Evolutionary conservation across 2,888 invertebrate genomes (phyloP).

Genomic region (Drosophila rellima): DNA sequence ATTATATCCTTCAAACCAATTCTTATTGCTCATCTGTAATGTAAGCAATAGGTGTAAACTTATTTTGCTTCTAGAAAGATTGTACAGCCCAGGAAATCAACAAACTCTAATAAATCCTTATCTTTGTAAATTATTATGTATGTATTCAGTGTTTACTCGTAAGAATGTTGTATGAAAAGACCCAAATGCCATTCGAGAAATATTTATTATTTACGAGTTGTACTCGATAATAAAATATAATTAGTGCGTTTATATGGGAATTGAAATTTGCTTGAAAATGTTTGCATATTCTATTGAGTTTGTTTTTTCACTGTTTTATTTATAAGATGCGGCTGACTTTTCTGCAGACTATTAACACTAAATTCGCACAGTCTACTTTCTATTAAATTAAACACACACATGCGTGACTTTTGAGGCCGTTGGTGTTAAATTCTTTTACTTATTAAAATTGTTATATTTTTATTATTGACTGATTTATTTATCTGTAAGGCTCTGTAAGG

Average conservation of each 20-base stretch:
- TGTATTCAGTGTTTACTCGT: background rate
- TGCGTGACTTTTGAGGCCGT: constrained; percentile 26
- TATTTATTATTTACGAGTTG: background rate
- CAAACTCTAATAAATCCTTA: background rate
- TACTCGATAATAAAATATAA: background rate
- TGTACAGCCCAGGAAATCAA: background rate
- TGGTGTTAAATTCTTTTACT: constrained; percentile 16
- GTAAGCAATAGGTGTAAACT: background rate
- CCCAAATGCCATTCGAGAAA: background rate
- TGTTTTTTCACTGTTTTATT: constrained; percentile 32
- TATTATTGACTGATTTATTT: constrained; percentile 22
- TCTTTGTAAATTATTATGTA: background rate
- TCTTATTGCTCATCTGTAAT: background rate
- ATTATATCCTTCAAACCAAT: background rate
- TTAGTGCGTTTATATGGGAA: background rate
- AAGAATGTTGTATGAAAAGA: background rate
- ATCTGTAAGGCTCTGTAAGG: constrained; percentile 7
- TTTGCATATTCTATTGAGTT: background rate
- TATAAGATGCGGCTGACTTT: constrained; percentile 25
- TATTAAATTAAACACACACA: constrained; percentile 30
- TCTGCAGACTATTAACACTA: constrained; percentile 44
- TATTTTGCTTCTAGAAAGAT: background rate
- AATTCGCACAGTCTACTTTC: constrained; percentile 33
- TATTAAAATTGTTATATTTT: constrained; percentile 30
- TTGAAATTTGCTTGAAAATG: background rate